Conservation (phyloP, 2,797 vertebrate genomes). For the Rhabdophis nuchalis region DNA sequence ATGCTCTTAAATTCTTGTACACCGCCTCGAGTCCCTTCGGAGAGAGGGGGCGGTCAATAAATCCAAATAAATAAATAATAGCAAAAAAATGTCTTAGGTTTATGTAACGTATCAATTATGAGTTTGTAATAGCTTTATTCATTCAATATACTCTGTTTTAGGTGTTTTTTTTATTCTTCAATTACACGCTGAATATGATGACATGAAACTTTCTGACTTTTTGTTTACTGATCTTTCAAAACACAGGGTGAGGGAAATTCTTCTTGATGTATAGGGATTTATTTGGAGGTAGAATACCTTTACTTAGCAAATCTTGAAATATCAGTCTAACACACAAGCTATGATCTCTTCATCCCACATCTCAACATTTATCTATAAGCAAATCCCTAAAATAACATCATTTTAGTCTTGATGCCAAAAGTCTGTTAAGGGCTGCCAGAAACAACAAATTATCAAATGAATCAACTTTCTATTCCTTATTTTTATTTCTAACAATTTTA, state of each 20-base stretch:
- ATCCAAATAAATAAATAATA: no score
- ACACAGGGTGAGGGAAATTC: not conserved
- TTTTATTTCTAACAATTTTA: no score
- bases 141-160: not conserved
- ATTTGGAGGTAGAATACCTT: not conserved
- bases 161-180: not conserved
- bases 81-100: not conserved
- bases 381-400: not conserved
- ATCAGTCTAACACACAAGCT: not conserved
- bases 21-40: no score
- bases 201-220: not conserved
- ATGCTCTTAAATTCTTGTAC: no score
- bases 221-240: not conserved
- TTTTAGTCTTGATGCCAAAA: not conserved
- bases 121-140: not conserved
- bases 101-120: not conserved
- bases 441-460: no score
- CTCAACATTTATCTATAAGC: not conserved
- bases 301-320: not conserved
- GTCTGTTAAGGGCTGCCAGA: not conserved
- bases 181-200: not conserved
- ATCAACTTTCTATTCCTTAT: no score
- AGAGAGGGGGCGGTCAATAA: no score
- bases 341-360: not conserved
- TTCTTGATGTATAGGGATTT: not conserved